Evolutionary conservation across 2,113 vertebrate genomes (phyloP), one percentile per base, ranked within the genome.

Genomic region (Mohoua ochrocephala): DNA sequence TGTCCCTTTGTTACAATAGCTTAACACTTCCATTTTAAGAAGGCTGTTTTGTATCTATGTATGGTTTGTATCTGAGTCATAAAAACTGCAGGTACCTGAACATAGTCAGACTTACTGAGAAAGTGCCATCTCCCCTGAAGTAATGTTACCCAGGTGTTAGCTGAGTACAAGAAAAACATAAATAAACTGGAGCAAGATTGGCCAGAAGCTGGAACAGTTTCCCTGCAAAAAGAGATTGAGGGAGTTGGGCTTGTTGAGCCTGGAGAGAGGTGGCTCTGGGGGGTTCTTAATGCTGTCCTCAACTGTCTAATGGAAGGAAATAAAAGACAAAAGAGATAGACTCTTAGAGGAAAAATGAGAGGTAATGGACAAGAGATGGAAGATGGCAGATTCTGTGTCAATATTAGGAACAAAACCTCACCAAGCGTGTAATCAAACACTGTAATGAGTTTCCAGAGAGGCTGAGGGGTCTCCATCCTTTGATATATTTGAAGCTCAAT

Each of bases 1-100:
- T 53, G 42, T 91, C 57, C 24, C 56, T 93, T 89, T 56, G 35
- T 89, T 75, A 84, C 23, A 68, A 71, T 28, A 87, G 44, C 15
- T 65, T 80, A 89, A 89, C 71, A 47, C 22, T 87, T 92, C 45
- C 27, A 84, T 91, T 94, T 92, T 87, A 80, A 89, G 89, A 77
- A 81, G 63, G 31, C 27, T 68, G n/a, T 69, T 88, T 65, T 10
- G 5, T 83, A 57, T 71, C 59, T 73, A 47, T 54, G 35, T 50
- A n/a, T 78, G 50, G 77, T 37, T 88, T 89, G 13, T 88, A 50
- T 57, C 63, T 80, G 63, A 86, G 63, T 84, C 64, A 84, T 35
- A 91, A 87, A 89, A 89, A 15, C 50, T 59, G 33, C 56, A 89
- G 59, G 35, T 64, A 35, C 24, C 50, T 57, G 47, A 84, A 56